A percentile compares a stretch with the other conserved stretches of the same genome.
These are phyloP conservation scores for Mastacembelus armatus DNA, from an alignment of 2,797 vertebrate genomes.

Conservation along the genomic window DNA sequence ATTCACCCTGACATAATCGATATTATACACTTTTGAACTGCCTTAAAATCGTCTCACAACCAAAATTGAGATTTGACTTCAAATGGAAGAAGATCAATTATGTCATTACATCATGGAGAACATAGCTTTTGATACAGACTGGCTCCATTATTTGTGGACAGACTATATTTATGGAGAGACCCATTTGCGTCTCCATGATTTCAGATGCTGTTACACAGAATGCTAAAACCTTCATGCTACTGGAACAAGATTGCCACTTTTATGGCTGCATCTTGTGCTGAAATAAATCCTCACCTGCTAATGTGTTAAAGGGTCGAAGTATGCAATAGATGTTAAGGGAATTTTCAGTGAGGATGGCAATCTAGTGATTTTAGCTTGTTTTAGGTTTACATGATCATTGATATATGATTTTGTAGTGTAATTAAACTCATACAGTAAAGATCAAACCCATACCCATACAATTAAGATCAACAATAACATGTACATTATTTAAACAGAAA, in stretches of 20 bases:
- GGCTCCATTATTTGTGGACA: constrained; percentile 52
- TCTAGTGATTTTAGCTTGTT: too few relatives aligned
- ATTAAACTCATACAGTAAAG: too few relatives aligned
- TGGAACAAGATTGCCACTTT: constrained; percentile 71
- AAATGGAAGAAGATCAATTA: constrained; percentile 36
- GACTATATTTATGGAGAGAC: constrained; percentile 55
- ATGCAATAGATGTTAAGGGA: constrained; percentile 53
- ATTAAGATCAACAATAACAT: too few relatives aligned
- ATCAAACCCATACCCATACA: too few relatives aligned
- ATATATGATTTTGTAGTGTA: too few relatives aligned
- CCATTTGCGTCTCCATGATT: constrained; percentile 73
- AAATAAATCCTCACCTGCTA: constrained; percentile 70
- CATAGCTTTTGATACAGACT: constrained; percentile 22
- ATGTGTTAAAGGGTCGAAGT: constrained; percentile 57
- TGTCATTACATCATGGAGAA: constrained; percentile 38
- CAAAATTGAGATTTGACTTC: constrained; percentile 19
- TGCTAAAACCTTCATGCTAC: constrained; percentile 67
- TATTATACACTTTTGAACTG: constrained; percentile 14
- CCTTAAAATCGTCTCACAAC: constrained; percentile 10
- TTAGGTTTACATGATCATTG: too few relatives aligned
- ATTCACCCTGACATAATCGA: constrained; percentile 7
- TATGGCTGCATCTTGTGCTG: constrained; percentile 66
- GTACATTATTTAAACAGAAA: too few relatives aligned
- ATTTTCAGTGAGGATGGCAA: constrained; percentile 44
- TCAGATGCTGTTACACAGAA: constrained; percentile 63